Evolutionary conservation across 1,140 invertebrate genomes (phyloP), one percentile per base, ranked within the genome.

Genomic region (Atopsyche davidsoni): DNA sequence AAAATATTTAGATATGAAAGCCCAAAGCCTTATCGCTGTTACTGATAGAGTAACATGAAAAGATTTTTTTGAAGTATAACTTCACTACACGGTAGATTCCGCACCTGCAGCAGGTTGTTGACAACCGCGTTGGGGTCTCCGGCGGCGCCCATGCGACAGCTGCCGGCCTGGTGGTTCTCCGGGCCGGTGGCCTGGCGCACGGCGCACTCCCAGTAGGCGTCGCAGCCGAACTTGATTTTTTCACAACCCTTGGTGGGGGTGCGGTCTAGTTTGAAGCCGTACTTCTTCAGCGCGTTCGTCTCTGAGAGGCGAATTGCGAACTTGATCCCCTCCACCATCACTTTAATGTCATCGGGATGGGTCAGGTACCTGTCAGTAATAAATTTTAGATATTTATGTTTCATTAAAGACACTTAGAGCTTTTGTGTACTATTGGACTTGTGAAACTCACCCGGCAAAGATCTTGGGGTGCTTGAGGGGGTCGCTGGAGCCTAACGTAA

Each of bases 111-210:
- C 53, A 84, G 68, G 28, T 79, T 74, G 61, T 88, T 83, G 0
- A 89, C 85, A 0, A 89, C 86, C 0, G 86, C 79, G 10, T 70
- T 60, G 0, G 76, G 75, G 63, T 89, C 86, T 0, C 75, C 73
- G 0, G 70, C 51, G 0, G 81, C 79, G 0, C 87, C 87, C 87
- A 92, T 90, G 67, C 79, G 84, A 63, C 86, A 89, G 4, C 84
- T 86, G 3, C 86, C 87, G 0, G 84, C 85, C 65, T 90, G 88
- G 68, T 92, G 89, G 62, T 91, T 91, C 66, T 92, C 86, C 1
- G 86, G 83, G 0, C 81, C 82, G 0, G 88, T 90, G 19, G 83
- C 79, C 58, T 81, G 77, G 40, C 81, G 72, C 1, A 87, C 76
- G 0, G 87, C 85, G 58, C 89, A 92, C 61, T 83, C 79, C 85